A percentile compares a stretch with the other conserved stretches of the same genome.
These are phyloP conservation scores for Octopus sinensis DNA, from an alignment of 1,140 invertebrate genomes.

Conservation along the genomic window DNA sequence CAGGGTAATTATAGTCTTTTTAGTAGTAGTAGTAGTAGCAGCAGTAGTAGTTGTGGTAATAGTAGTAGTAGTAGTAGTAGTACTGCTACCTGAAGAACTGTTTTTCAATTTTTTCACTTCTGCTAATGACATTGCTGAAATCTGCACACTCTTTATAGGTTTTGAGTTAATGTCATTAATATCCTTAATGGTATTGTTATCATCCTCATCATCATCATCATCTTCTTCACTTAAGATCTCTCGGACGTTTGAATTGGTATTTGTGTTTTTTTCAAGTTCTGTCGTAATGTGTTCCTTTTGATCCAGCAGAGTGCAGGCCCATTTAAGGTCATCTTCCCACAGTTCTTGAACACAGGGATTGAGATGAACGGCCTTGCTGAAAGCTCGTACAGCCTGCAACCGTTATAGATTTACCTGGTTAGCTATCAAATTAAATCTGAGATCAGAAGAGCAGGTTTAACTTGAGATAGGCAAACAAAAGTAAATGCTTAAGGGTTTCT, in stretches of 20 bases:
- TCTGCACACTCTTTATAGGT: background rate
- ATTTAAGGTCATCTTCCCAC: constrained; percentile 56
- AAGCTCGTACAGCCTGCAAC: constrained; percentile 54
- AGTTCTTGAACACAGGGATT: constrained; percentile 53
- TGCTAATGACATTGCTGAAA: background rate
- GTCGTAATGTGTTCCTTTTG: constrained; percentile 19
- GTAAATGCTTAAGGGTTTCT: background rate
- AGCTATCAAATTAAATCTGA: no score
- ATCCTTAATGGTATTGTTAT: background rate
- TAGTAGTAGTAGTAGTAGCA: background rate
- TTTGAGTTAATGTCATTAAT: background rate
- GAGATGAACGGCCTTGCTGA: constrained; percentile 55
- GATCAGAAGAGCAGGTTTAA: background rate
- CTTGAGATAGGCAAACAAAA: background rate
- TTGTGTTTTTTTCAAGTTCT: background rate
- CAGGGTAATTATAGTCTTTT: constrained; percentile 1
- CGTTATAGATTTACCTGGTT: background rate
- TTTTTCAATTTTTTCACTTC: background rate
- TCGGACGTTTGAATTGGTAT: background rate
- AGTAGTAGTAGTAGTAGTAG: background rate
- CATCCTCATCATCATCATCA: background rate
- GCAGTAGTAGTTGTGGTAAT: background rate
- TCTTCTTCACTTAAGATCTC: background rate
- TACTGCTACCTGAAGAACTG: background rate
- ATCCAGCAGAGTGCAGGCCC: constrained; percentile 39